These are phyloP conservation scores for Okamejei kenojei DNA, from an alignment of 2,797 vertebrate genomes.

Conservation along the genomic window DNA sequence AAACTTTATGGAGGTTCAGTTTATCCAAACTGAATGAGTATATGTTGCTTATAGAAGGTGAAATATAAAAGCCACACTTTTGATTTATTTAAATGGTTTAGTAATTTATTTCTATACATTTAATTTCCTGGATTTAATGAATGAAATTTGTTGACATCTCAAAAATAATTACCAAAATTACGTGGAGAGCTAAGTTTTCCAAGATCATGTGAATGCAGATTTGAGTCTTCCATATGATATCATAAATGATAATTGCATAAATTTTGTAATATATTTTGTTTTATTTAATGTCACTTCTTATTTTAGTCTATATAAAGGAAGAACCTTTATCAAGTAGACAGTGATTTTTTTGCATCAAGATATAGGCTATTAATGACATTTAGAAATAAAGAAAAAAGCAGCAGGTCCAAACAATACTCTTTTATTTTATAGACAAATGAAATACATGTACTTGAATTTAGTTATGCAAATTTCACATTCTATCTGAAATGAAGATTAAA, in stretches of 20 bases:
- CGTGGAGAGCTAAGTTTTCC: background rate
- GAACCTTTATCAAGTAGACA: background rate
- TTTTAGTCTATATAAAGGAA: no score
- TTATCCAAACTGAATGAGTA: constrained; percentile 1
- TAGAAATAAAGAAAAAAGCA: background rate
- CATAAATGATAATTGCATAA: background rate
- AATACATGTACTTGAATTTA: background rate
- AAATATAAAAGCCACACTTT: constrained; percentile 23
- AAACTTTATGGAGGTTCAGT: background rate
- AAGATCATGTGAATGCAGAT: background rate
- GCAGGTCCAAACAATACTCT: background rate
- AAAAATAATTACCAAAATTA: background rate
- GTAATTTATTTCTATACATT: constrained; percentile 15
- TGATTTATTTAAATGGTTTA: constrained; percentile 33
- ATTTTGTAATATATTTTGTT: background rate
- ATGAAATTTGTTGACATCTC: constrained; percentile 12
- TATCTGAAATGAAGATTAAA: background rate
- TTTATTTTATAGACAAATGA: constrained; percentile 10
- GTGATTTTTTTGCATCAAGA: background rate
- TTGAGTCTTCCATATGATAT: background rate
- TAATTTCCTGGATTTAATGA: background rate
- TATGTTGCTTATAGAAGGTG: background rate
- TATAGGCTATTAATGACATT: background rate
- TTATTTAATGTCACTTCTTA: background rate
- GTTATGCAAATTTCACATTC: background rate